phyloP scores from a whole-genome alignment of 2,113 vertebrate genomes.

The Chamaea fasciata region DNA sequence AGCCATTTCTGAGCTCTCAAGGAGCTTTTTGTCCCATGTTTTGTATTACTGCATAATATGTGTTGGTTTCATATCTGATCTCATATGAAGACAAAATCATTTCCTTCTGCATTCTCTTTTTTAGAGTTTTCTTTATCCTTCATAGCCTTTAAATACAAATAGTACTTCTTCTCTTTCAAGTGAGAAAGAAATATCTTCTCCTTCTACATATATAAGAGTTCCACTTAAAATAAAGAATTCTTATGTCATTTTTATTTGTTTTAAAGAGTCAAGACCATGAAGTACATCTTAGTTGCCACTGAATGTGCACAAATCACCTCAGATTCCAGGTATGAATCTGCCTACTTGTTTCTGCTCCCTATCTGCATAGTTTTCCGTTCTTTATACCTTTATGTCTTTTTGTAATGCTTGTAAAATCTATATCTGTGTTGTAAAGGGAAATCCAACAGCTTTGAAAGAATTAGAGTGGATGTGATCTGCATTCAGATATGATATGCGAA shows the following conservation, averaged over 20 bases:
- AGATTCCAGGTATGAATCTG: not conserved
- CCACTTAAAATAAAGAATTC: not conserved
- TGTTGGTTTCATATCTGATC: not conserved
- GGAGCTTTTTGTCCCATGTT: not conserved
- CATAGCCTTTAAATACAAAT: not conserved
- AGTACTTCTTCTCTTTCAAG: not conserved
- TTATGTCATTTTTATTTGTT: not conserved
- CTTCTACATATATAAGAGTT: not conserved
- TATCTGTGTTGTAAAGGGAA: not conserved
- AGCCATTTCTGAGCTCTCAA: not conserved
- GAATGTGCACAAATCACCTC: not conserved
- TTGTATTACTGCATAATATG: not conserved
- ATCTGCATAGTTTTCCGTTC: not conserved
- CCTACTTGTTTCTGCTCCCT: not conserved
- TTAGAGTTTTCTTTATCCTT: not conserved
- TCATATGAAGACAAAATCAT: not conserved
- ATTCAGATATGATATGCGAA: not conserved
- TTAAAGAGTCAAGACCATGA: not conserved
- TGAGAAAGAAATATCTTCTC: not conserved
- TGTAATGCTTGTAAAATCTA: not conserved
- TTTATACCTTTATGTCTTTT: not conserved
- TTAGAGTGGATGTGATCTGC: not conserved
- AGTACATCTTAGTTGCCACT: not conserved
- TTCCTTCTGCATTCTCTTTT: not conserved
- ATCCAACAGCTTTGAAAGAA: not conserved